A percentile compares a stretch with the other conserved stretches of the same genome.
Evolutionary conservation across 1,140 invertebrate genomes (phyloP).

Genomic region (Cyrtorhinus lividipennis): DNA sequence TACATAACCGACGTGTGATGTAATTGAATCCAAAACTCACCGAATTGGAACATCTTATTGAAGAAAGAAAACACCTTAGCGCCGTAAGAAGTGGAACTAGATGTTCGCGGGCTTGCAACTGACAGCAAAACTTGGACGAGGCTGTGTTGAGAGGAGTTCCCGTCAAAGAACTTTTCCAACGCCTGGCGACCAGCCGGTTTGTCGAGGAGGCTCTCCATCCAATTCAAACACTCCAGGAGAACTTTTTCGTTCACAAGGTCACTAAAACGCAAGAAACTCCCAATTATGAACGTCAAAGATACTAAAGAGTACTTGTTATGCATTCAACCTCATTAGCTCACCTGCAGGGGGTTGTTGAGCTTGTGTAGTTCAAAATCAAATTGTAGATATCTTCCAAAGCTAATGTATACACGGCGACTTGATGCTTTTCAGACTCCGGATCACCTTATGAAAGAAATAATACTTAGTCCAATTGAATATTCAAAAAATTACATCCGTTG

Average conservation of each 20-base stretch:
- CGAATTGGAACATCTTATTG: conserved; percentile 58
- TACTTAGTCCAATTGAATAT: too few species aligned
- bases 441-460: conserved; percentile 37
- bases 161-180: conserved; percentile 58
- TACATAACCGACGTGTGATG: not conserved
- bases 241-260: conserved; percentile 48
- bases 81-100: conserved; percentile 45
- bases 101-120: conserved; percentile 48
- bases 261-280: too few species aligned
- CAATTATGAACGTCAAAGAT: too few species aligned
- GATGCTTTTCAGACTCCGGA: conserved; percentile 43
- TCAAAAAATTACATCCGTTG: too few species aligned
- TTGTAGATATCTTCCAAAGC: conserved; percentile 53
- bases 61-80: conserved; percentile 66
- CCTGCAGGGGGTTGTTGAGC: conserved; percentile 21
- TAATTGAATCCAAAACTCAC: too few species aligned
- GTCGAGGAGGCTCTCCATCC: conserved; percentile 72
- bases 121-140: conserved; percentile 58
- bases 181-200: conserved; percentile 61
- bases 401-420: conserved; percentile 45
- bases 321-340: not conserved
- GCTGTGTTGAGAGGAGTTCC: conserved; percentile 35
- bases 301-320: not conserved
- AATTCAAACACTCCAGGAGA: conserved; percentile 53
- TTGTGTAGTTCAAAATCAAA: conserved; percentile 44